Base-by-base conservation (phyloP, 2,888 invertebrate species). In the Dioctria linearis region DNA sequence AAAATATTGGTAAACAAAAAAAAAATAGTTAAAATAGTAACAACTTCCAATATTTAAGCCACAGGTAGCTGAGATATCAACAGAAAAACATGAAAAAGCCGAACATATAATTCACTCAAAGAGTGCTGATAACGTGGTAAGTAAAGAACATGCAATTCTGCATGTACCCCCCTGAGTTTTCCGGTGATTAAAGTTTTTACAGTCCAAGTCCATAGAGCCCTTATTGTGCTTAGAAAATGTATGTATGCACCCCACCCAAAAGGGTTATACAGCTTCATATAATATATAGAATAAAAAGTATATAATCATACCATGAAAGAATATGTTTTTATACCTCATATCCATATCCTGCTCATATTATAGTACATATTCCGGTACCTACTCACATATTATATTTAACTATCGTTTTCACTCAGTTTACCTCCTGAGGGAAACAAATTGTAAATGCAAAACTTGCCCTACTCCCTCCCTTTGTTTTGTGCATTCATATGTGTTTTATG, bases 111-210 rank as follows among this genome's bases (percentile, higher is more conserved):
- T 87, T 84, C 86, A 86, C 85, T 87, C 87, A 84, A 87, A 86
- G 84, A 87, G 87, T 82, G 83, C 84, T 83, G 86, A 86, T 82
- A 85, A 86, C 83, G 85, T 84, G 88, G 88, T 88, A 87, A 88
- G 88, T 88, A 88, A 82, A 61, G 42, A 39, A 66, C 13, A 6
- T 71, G 75, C 65, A 25, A 25, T 25, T 25, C 37, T 75, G 75
- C 59, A 59, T 75, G 75, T 25, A 39, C 49, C 43, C 75, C 40
- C 25, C 43, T 9, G 25, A 67, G 43, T 43, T 11, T 25, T 43
- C 46, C 67, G 25, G 8, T 43, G 25, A 4, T 67, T 4, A 67
- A 67, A 46, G 46, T 67, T 25, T 25, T 25, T 25, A 25, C 25
- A 25, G 25, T 25, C 25, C 25, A 25, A 25, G 25, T 2, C 51